Evolutionary conservation across 2,113 vertebrate genomes (phyloP), one percentile per base, ranked within the genome.

Genomic region (Chaenocephalus aceratus): DNA sequence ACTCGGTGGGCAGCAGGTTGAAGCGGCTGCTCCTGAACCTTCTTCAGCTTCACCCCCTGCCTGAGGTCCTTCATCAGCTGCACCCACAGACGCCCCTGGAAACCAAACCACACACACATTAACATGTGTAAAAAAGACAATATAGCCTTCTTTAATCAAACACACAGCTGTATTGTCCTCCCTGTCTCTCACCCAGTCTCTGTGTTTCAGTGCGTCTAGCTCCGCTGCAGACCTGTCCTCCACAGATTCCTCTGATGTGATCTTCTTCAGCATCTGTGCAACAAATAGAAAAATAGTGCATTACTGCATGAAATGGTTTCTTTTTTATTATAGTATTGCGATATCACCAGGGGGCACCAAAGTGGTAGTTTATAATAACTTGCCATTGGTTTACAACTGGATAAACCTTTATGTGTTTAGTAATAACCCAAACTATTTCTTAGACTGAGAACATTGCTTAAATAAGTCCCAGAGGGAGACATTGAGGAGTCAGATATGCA

Each of bases 31-130:
- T 98, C 97, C 92, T 97, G 95, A 18, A 98, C 97, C 83, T 99
- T 99, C 95, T 97, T 98, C 80, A 99, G 95, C 93, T 99, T 98
- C 77, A 99, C 97, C 0, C 98, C 98, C 0, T 97, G 97, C 30
- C 98, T 91, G 15, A 99, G 95, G 85, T 99, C 98, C 89, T 97
- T 94, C 98, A 99, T 99, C 76, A 99, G 95, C 95, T 98, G 97
- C 59, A 99, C 97, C 97, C 98, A 99, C 78, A 99, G 94, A 45
- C 97, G 96, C 18, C 97, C 96, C 98, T 99, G 90, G 6, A 3
- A 63, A 80, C 58, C 66, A 67, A 58, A 62, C 74, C 68, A 62
- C 21, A 46, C 16, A 57, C 45, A 62, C 65, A 57, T 60, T 41
- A 66, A 67, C 45, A 78, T 63, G 36, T 13, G 45, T 80, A 72